These are phyloP conservation scores for Bombycilla garrulus DNA, from an alignment of 2,113 vertebrate genomes.

Conservation along the genomic window DNA sequence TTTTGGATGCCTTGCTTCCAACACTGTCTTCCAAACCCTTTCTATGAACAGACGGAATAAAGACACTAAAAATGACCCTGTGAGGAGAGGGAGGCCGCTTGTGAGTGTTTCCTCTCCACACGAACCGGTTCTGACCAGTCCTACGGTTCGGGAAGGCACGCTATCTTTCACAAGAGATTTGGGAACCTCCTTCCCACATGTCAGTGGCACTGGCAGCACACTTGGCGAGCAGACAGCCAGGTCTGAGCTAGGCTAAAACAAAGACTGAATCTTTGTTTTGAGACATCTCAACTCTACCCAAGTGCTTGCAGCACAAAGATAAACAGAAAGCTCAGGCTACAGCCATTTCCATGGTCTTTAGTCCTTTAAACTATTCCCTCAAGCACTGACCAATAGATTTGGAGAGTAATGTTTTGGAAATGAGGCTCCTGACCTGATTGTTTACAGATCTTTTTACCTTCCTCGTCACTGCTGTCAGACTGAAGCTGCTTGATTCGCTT, in stretches of 20 bases:
- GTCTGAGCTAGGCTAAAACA: neutral
- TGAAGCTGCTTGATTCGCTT: conserved; percentile 84
- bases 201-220: neutral
- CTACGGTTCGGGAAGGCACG: rapidly evolving
- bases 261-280: neutral
- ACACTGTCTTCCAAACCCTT: neutral
- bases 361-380: neutral
- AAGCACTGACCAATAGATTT: neutral
- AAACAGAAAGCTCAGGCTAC: neutral
- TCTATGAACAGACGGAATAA: conserved; percentile 20
- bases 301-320: neutral
- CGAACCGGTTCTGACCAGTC: neutral
- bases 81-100: neutral
- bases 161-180: neutral
- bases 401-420: neutral
- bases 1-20: conserved; percentile 5
- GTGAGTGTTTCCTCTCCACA: neutral
- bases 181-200: neutral
- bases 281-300: neutral
- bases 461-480: conserved; percentile 92
- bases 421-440: neutral
- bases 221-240: neutral
- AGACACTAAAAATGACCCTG: neutral
- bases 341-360: neutral
- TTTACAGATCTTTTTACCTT: conserved; percentile 71